A percentile compares a stretch with the other conserved stretches of the same genome.
Conservation (phyloP, 2,113 vertebrate species). For the Aviceda subcristata region DNA sequence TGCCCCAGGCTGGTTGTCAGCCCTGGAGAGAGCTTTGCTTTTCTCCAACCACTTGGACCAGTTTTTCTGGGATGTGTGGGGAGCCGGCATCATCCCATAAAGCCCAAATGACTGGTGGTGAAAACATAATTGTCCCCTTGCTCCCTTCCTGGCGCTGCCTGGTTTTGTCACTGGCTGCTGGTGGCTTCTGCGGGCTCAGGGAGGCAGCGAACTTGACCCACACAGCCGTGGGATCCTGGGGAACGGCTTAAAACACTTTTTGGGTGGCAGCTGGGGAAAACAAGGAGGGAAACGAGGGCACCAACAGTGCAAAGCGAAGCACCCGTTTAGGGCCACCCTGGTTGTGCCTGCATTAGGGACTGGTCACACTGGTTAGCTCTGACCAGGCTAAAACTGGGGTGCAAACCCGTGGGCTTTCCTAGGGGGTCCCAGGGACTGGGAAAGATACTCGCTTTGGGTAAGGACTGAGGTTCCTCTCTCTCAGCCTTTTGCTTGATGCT, state of each 20-base stretch:
- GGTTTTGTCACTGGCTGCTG: background rate
- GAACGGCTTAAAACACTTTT: background rate
- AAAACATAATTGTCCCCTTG: background rate
- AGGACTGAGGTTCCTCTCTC: background rate
- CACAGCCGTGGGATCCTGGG: background rate
- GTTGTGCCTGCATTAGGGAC: background rate
- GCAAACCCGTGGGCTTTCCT: background rate
- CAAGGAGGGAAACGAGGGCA: background rate
- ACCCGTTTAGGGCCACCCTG: too few species aligned
- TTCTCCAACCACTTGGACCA: background rate
- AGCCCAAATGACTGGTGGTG: background rate
- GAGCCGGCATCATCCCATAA: background rate
- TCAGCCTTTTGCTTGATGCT: background rate
- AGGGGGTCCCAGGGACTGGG: rapidly evolving
- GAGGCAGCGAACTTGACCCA: background rate
- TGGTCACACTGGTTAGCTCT: background rate
- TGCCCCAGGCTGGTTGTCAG: rapidly evolving
- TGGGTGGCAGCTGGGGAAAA: background rate
- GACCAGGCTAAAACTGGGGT: background rate
- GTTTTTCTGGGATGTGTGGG: background rate
- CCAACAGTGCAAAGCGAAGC: rapidly evolving
- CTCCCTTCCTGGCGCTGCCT: background rate
- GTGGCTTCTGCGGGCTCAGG: background rate
- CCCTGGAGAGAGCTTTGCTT: background rate
- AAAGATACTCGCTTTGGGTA: background rate